Percentiles rank a stretch among this genome's conserved stretches.
These are phyloP conservation scores for Hormaphis cornu DNA, from an alignment of 1,140 invertebrate genomes.

Conservation along the genomic window DNA sequence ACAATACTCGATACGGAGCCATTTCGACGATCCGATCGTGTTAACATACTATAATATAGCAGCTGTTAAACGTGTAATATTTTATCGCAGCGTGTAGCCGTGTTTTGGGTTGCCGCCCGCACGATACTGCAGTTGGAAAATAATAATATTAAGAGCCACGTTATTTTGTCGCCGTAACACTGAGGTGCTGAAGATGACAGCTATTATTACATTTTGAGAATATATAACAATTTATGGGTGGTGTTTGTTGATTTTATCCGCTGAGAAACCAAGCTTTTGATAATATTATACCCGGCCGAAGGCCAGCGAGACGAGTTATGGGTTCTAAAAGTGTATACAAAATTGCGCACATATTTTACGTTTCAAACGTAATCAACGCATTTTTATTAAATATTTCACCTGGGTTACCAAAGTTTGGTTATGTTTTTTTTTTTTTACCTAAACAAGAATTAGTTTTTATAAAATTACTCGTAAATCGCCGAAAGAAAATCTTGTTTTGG, in stretches of 20 bases:
- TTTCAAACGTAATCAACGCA: not conserved
- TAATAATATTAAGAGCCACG: conserved; percentile 4
- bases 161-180: not conserved
- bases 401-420: no score
- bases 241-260: not conserved
- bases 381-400: not conserved
- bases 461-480: no score
- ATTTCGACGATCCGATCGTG: no score
- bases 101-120: not conserved
- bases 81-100: not conserved
- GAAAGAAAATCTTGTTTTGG: no score
- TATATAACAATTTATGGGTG: conserved; percentile 19
- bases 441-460: no score
- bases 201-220: conserved; percentile 22
- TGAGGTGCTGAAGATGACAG: conserved; percentile 4
- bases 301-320: not conserved
- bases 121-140: not conserved
- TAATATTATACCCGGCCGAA: not conserved
- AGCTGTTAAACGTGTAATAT: no score
- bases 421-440: no score
- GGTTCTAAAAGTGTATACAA: not conserved
- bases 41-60: no score
- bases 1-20: no score
- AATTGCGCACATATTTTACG: conserved; percentile 4
- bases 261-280: not conserved